A percentile compares a stretch with the other conserved stretches of the same genome.
phyloP scores from a whole-genome alignment of 2,113 vertebrate species.

The Tamias sibiricus region DNA sequence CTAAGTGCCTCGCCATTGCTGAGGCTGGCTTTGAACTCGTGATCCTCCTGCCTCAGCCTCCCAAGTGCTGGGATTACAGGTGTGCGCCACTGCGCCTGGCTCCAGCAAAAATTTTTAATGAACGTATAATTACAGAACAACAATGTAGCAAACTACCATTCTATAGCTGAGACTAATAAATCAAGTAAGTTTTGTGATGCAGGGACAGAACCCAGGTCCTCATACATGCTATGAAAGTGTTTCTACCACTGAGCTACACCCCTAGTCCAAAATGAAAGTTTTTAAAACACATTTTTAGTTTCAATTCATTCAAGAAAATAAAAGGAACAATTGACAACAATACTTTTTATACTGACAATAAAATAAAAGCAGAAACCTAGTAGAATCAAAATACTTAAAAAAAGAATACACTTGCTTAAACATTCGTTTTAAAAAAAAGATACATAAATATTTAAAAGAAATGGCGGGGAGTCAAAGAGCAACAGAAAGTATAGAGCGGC shows the following conservation, averaged over 20 bases:
- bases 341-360: background rate
- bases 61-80: no score
- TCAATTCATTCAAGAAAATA: slow-evolving; percentile 4
- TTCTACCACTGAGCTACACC: no score
- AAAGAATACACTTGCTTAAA: slow-evolving; percentile 3
- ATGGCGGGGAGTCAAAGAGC: background rate
- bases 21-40: no score
- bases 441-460: slow-evolving; percentile 22
- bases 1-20: no score
- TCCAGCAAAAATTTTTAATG: background rate
- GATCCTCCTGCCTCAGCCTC: no score
- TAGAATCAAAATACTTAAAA: slow-evolving; percentile 24
- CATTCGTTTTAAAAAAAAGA: background rate
- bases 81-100: no score
- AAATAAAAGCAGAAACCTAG: slow-evolving; percentile 11
- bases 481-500: no score
- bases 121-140: slow-evolving; percentile 1
- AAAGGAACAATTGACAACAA: background rate
- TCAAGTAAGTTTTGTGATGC: background rate
- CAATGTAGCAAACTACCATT: background rate
- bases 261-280: background rate
- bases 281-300: slow-evolving; percentile 14
- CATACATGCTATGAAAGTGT: background rate
- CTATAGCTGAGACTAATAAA: background rate
- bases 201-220: background rate